phyloP scores from a whole-genome alignment of 2,113 vertebrate genomes.

The Equus quagga region DNA sequence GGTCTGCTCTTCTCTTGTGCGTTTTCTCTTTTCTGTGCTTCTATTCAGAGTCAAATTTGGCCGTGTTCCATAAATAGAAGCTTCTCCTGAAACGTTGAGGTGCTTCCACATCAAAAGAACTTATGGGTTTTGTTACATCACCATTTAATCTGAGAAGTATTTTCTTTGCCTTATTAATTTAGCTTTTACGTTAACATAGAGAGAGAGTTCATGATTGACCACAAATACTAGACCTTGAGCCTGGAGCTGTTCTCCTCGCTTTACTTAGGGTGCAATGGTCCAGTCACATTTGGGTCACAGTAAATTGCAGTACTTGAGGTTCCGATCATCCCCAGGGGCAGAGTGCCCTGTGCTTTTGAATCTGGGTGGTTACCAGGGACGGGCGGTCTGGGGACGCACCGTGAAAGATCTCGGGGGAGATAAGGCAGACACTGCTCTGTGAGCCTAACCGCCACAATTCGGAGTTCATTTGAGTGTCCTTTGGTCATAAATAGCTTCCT shows the following conservation, averaged over 20 bases:
- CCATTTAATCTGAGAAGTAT: neutral
- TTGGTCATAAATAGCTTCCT: slow-evolving; percentile 3
- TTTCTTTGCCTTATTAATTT: neutral
- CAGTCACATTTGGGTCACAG: no score
- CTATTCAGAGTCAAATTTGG: neutral
- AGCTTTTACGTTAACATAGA: neutral
- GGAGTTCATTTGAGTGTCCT: neutral
- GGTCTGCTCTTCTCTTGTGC: neutral
- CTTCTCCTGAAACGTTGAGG: neutral
- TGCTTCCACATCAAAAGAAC: neutral
- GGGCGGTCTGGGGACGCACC: neutral
- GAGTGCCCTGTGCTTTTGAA: neutral
- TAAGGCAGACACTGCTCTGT: neutral
- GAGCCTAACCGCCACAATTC: neutral
- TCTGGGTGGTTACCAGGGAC: neutral
- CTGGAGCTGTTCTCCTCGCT: neutral
- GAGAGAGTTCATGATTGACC: neutral
- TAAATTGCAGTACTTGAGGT: neutral
- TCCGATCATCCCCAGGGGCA: neutral
- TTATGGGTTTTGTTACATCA: neutral
- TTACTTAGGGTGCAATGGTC: neutral
- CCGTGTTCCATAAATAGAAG: neutral
- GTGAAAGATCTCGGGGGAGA: neutral
- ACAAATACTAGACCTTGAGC: neutral
- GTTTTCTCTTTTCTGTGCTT: slow-evolving; percentile 10